Base-by-base conservation (phyloP, 1,140 invertebrate species). In the Chionoecetes opilio region DNA sequence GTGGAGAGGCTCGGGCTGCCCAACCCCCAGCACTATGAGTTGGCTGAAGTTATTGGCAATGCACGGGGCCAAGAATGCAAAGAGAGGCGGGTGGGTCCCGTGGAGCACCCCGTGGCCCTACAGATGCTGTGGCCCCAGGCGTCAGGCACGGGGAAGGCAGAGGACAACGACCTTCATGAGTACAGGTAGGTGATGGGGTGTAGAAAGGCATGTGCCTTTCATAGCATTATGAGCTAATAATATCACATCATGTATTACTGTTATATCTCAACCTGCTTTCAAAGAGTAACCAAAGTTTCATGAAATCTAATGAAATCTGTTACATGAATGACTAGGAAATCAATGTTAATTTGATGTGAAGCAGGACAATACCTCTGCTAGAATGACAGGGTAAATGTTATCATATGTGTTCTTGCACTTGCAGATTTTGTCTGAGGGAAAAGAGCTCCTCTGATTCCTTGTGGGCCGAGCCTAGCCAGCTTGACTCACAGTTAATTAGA, bases 71-170 rank as follows among this genome's bases (percentile, higher is more conserved):
- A 98, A 96, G 98, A 99, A 97, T 99, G 99, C 97, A 99, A 99
- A 97, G 99, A 99, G 97, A 97, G 99, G 95, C 97, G 99, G 96
- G 97, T 99, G 29, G 98, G 98, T 84, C 97, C 98, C 63, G 97
- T 97, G 35, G 99, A 99, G 97, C 99, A 98, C 96, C 99, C 99
- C 0, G 99, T 99, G 11, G 98, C 98, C 34, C 98, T 99, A 38
- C 99, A 99, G 98, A 97, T 99, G 96, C 97, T 99, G 11, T 99
- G 99, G 99, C 99, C 99, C 29, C 98, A 99, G 97, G 96, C 92
- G 38, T 95, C 82, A 88, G 94, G 53, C 37, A 86, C 82, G 1
- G 95, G 94, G 53, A 94, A 82, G 38, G 21, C 87, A 63, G 96
- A 97, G 31, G 96, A 96, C 38, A 96, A 96, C 92, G 95, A 96